A percentile compares a stretch with the other conserved stretches of the same genome.
Evolutionary conservation across 2,113 vertebrate genomes (phyloP).

Genomic region (Vidua chalybeata): DNA sequence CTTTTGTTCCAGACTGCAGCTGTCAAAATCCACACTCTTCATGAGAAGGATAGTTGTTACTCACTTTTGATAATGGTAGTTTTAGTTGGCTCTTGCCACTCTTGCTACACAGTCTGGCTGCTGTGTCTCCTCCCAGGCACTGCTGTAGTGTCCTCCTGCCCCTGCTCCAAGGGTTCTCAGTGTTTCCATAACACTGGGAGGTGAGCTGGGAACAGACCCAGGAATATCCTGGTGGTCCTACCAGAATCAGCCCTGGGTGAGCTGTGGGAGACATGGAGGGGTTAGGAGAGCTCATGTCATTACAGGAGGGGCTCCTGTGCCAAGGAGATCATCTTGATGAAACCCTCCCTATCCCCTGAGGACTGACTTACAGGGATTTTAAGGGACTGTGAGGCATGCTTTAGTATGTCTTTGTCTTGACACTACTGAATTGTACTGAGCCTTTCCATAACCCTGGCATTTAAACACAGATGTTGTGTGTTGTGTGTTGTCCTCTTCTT

Average conservation of each 20-base stretch:
- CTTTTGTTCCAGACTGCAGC: not conserved
- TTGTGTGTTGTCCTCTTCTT: not conserved
- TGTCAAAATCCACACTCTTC: not conserved
- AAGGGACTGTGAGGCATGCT: not conserved
- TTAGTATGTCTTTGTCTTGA: not conserved
- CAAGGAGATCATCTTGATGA: not conserved
- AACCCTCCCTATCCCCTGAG: not conserved
- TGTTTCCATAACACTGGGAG: rapidly evolving
- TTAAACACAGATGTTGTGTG: not conserved
- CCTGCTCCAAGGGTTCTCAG: not conserved
- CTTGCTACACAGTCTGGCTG: not conserved
- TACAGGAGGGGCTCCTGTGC: not conserved
- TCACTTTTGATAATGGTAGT: not conserved
- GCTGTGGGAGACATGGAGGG: not conserved
- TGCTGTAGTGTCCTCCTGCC: not conserved
- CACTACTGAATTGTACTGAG: not conserved
- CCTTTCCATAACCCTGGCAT: not conserved
- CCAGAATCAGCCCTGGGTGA: not conserved
- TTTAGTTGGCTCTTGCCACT: not conserved
- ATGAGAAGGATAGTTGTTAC: not conserved
- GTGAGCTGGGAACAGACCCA: not conserved
- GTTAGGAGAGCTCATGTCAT: not conserved
- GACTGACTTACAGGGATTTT: not conserved
- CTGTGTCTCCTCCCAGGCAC: not conserved
- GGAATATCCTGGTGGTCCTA: not conserved